Evolutionary conservation across 2,113 vertebrate genomes (phyloP).

Genomic region (Lophius piscatorius): DNA sequence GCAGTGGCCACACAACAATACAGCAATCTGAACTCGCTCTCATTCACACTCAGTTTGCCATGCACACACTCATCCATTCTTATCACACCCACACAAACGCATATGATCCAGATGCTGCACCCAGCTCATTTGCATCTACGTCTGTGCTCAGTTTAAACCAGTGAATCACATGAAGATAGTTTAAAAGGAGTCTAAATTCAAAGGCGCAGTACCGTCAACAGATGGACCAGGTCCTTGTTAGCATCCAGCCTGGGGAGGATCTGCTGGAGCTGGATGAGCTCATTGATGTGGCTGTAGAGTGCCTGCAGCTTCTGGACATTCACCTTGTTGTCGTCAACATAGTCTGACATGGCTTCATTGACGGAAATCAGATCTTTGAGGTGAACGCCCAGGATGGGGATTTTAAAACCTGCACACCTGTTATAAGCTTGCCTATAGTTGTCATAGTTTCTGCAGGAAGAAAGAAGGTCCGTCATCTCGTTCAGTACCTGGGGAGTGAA

Average conservation of each 20-base stretch:
- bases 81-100: constrained; percentile 65
- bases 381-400: constrained; percentile 95
- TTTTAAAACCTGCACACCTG: constrained; percentile 89
- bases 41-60: constrained; percentile 66
- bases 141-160: constrained; percentile 15
- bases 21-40: constrained; percentile 62
- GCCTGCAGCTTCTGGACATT: constrained; percentile 92
- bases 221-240: constrained; percentile 95
- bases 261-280: constrained; percentile 92
- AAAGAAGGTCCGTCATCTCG: constrained; percentile 96
- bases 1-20: constrained; percentile 51
- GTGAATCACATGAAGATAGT: constrained; percentile 36
- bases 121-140: constrained; percentile 63
- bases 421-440: constrained; percentile 91
- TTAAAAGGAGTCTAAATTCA: constrained; percentile 5
- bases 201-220: constrained; percentile 85
- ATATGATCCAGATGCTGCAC: constrained; percentile 52
- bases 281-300: constrained; percentile 92
- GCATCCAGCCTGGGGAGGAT: constrained; percentile 88
- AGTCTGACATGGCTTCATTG: constrained; percentile 92
- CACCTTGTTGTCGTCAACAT: constrained; percentile 90
- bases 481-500: constrained; percentile 84
- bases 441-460: constrained; percentile 93
- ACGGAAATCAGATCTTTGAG: constrained; percentile 95
- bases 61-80: constrained; percentile 72